phyloP scores from a whole-genome alignment of 2,888 invertebrate genomes.

The Hydrotaea cyrtoneurina region DNA sequence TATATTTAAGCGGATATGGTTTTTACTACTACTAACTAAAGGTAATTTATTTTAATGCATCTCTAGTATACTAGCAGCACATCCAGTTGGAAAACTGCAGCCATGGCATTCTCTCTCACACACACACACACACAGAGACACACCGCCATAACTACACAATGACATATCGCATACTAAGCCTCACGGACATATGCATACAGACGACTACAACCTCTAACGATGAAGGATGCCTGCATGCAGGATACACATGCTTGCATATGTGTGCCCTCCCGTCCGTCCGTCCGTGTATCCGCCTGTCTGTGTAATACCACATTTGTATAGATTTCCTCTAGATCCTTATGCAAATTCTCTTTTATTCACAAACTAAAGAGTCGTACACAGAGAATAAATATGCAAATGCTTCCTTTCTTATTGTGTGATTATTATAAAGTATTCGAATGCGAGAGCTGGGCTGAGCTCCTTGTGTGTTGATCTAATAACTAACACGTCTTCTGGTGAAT shows the following conservation, averaged over 20 bases:
- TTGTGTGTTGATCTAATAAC: slow-evolving; percentile 34
- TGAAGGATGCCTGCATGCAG: neutral
- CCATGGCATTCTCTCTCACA: neutral
- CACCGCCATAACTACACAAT: neutral
- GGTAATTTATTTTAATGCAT: slow-evolving; percentile 60
- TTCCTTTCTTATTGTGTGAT: slow-evolving; percentile 47
- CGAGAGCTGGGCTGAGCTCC: slow-evolving; percentile 16
- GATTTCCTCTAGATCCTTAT: slow-evolving; percentile 34
- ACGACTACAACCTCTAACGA: neutral
- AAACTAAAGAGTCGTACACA: slow-evolving; percentile 8
- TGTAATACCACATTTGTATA: slow-evolving; percentile 53
- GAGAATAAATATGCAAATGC: slow-evolving; percentile 57
- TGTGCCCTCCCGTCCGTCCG: neutral
- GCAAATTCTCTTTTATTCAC: slow-evolving; percentile 19
- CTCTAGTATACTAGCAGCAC: neutral
- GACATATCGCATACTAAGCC: slow-evolving; percentile 1
- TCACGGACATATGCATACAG: neutral
- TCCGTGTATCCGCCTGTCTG: neutral
- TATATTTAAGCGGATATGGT: slow-evolving; percentile 57
- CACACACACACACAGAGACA: slow-evolving; percentile 18
- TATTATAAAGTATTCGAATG: slow-evolving; percentile 42
- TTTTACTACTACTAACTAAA: slow-evolving; percentile 46
- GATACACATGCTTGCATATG: too few species aligned
- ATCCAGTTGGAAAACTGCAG: neutral
- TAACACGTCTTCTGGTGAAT: slow-evolving; percentile 34